Conservation (phyloP, 2,888 invertebrate species). For the Arenicola marina region DNA sequence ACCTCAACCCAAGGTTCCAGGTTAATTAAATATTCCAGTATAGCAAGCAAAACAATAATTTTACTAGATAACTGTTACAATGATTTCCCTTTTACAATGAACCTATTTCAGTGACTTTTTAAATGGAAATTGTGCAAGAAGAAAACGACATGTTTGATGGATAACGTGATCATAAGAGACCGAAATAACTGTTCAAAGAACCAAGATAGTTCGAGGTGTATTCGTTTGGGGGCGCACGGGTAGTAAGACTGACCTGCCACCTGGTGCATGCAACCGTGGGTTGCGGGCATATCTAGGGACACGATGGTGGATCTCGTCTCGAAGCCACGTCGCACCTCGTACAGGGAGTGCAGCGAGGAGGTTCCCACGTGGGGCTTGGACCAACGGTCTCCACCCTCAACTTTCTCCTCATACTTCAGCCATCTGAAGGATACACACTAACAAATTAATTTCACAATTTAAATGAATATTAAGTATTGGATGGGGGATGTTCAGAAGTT, state of each 20-base stretch:
- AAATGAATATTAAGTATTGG: too few species aligned
- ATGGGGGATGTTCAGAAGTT: neutral
- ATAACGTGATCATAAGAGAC: neutral
- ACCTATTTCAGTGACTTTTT: neutral
- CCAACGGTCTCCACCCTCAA: conserved; percentile 98
- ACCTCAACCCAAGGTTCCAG: too few species aligned
- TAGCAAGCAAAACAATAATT: too few species aligned
- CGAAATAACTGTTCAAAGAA: neutral
- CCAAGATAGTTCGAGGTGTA: too few species aligned
- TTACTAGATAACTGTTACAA: too few species aligned
- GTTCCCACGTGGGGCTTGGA: conserved; percentile 93
- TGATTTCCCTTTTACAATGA: too few species aligned
- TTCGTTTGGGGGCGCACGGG: too few species aligned
- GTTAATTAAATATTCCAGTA: too few species aligned
- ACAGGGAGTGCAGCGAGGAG: conserved; percentile 91
- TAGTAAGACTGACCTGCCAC: conserved; percentile 21
- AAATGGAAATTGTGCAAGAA: neutral
- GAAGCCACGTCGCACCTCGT: conserved; percentile 89
- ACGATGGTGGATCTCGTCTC: conserved; percentile 68
- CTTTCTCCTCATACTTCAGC: conserved; percentile 73
- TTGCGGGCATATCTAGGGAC: conserved; percentile 16
- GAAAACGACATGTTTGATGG: neutral
- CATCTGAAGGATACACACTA: too few species aligned
- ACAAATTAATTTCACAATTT: too few species aligned
- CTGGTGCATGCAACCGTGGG: conserved; percentile 10